Evolutionary conservation across 2,113 vertebrate species (phyloP), one percentile per base, ranked within the genome.

Genomic region (Marmota monax): DNA sequence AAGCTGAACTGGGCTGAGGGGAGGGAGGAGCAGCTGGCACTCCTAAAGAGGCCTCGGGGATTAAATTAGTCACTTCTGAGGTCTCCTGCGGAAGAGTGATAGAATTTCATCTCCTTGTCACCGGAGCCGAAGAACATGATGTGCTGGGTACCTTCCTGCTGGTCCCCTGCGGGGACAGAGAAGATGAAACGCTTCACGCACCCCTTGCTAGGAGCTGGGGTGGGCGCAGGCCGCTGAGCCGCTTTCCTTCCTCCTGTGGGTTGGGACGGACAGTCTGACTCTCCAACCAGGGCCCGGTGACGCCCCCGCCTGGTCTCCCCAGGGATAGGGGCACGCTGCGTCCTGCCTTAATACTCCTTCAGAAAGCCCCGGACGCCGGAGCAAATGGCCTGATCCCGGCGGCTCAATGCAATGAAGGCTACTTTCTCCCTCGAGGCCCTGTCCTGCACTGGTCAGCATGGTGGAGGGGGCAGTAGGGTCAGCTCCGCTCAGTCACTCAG

Each of bases 51-150:
- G 67, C 93, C 89, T 82, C 18, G 1, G 93, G 97, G 86, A 86
- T 95, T 95, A 80, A 86, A 96, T 87, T 45, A 94, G 95, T 92
- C 93, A 76, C 90, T 96, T 94, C 90, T 88, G 72, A 94, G 92
- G 73, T 63, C 72, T 96, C 67, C 80, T 85, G 76, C 3, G 1
- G 79, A 92, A 1, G 5, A 92, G 63, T 74, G 92, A 82, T 95
- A 88, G 90, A 76, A 94, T 94, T 95, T 95, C 53, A 29, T 88
- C 92, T 83, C 13, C 87, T 92, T 90, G 96, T 95, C 84, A 61
- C 61, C 9, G 61, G 56, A 92, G 37, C 88, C 69, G 80, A 45
- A 97, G 93, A 67, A 90, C 48, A 69, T 13, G 90, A 73, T 87
- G 77, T 51, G 48, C 83, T 91, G 34, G 78, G 25, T 63, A 14